These are phyloP conservation scores for Zonitis immaculata DNA, from an alignment of 2,888 invertebrate species.

Conservation along the genomic window DNA sequence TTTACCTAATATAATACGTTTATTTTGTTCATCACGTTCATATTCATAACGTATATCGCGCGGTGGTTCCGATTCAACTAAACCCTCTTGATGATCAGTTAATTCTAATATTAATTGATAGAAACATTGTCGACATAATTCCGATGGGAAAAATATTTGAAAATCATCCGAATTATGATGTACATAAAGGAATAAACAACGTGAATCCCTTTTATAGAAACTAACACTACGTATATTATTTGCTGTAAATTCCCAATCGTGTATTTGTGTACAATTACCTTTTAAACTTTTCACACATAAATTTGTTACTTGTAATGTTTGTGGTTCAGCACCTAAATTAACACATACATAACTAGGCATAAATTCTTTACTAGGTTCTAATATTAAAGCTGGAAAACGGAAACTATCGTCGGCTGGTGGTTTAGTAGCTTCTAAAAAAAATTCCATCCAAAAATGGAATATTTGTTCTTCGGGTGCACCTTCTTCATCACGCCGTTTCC, in stretches of 20 bases:
- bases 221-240: conserved; percentile 87
- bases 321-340: conserved; percentile 90
- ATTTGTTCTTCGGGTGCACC: conserved; percentile 73
- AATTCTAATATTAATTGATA: conserved; percentile 81
- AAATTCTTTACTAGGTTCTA: conserved; percentile 88
- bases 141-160: conserved; percentile 95
- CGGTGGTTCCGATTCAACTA: conserved; percentile 41
- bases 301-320: conserved; percentile 81
- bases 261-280: conserved; percentile 76
- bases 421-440: conserved; percentile 91
- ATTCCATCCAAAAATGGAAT: conserved; percentile 98
- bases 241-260: conserved; percentile 91
- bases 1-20: conserved; percentile 81
- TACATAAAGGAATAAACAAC: conserved; percentile 95
- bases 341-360: conserved; percentile 96
- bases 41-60: conserved; percentile 75
- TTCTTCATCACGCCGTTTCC: conserved; percentile 74
- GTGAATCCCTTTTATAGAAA: conserved; percentile 91
- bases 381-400: conserved; percentile 83
- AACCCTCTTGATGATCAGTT: conserved; percentile 78
- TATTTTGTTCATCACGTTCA: conserved; percentile 86
- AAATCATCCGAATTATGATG: conserved; percentile 98
- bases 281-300: conserved; percentile 75
- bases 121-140: conserved; percentile 75
- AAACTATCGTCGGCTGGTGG: conserved; percentile 74